phyloP scores from a whole-genome alignment of 1,140 invertebrate species.

The Macrobrachium nipponense region DNA sequence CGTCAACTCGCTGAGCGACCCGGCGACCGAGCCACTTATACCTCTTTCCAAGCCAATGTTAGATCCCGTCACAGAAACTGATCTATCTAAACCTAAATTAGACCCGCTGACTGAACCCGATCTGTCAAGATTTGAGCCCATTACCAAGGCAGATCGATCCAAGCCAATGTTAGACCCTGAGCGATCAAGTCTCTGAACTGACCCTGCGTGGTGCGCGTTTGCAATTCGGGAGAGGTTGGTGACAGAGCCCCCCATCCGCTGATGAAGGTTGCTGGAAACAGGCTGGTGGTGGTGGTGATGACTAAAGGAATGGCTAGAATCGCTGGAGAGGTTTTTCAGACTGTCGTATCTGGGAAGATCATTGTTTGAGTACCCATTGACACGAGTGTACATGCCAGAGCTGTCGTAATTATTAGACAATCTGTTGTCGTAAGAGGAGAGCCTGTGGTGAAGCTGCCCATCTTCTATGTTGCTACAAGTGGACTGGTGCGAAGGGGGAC shows the following conservation, averaged over 20 bases:
- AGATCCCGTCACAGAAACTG: conserved; percentile 52
- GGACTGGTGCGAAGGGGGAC: conserved; percentile 71
- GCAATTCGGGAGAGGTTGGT: conserved; percentile 60
- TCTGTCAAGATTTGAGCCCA: conserved; percentile 60
- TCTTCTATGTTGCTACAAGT: conserved; percentile 67
- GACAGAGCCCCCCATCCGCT: conserved; percentile 64
- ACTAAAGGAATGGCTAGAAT: conserved; percentile 42
- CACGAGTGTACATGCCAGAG: conserved; percentile 30
- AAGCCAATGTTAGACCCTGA: conserved; percentile 50
- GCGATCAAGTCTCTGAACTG: conserved; percentile 48
- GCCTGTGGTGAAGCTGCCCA: conserved; percentile 60
- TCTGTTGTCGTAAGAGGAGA: conserved; percentile 30
- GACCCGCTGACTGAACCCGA: conserved; percentile 65
- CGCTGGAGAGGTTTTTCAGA: conserved; percentile 69
- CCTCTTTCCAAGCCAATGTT: conserved; percentile 55
- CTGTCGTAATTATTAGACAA: conserved; percentile 52
- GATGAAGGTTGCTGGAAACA: conserved; percentile 46
- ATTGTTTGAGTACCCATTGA: conserved; percentile 54
- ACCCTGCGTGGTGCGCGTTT: conserved; percentile 37
- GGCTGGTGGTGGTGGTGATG: conserved; percentile 39
- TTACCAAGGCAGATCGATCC: conserved; percentile 54
- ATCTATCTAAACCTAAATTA: conserved; percentile 65
- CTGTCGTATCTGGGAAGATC: conserved; percentile 64
- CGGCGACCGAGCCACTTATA: conserved; percentile 49
- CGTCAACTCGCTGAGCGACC: conserved; percentile 54